phyloP scores from a whole-genome alignment of 2,888 invertebrate genomes.

The Oxyteleia sp. region DNA sequence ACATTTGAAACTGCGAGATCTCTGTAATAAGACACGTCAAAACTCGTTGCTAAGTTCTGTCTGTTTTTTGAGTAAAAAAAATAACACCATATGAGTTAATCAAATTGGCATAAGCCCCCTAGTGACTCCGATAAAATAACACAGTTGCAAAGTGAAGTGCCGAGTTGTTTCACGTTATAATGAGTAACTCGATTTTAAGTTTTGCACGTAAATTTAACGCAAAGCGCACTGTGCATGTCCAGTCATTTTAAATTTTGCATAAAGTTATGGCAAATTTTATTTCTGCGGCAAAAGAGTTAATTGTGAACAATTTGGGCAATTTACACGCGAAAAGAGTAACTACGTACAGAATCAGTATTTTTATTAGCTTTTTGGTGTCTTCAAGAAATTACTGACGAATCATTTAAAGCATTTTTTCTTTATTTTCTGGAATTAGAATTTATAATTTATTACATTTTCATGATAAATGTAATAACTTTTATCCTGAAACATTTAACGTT shows the following conservation, averaged over 20 bases:
- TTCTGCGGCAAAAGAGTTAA: slow-evolving; percentile 39
- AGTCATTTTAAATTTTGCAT: slow-evolving; percentile 59
- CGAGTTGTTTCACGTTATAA: slow-evolving; percentile 56
- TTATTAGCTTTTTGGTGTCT: no score
- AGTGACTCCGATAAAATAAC: slow-evolving; percentile 35
- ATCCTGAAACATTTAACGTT: no score
- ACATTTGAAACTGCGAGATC: no score
- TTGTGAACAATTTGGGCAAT: slow-evolving; percentile 23
- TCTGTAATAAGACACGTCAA: no score
- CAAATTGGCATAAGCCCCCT: slow-evolving; percentile 30
- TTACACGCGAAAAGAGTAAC: slow-evolving; percentile 17
- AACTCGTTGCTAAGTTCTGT: background rate
- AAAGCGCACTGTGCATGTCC: slow-evolving; percentile 51
- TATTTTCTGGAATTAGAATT: no score
- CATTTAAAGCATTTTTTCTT: no score
- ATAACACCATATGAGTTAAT: slow-evolving; percentile 21
- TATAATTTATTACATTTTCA: no score
- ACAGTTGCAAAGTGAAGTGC: slow-evolving; percentile 44
- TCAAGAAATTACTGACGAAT: no score
- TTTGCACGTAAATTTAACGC: slow-evolving; percentile 52
- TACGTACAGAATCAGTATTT: no score
- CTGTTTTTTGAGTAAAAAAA: slow-evolving; percentile 2
- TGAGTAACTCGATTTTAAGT: slow-evolving; percentile 65
- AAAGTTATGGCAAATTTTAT: slow-evolving; percentile 44
- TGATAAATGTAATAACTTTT: no score